These are phyloP conservation scores for Thalassarche chlororhynchos DNA, from an alignment of 2,113 vertebrate genomes.

Conservation along the genomic window DNA sequence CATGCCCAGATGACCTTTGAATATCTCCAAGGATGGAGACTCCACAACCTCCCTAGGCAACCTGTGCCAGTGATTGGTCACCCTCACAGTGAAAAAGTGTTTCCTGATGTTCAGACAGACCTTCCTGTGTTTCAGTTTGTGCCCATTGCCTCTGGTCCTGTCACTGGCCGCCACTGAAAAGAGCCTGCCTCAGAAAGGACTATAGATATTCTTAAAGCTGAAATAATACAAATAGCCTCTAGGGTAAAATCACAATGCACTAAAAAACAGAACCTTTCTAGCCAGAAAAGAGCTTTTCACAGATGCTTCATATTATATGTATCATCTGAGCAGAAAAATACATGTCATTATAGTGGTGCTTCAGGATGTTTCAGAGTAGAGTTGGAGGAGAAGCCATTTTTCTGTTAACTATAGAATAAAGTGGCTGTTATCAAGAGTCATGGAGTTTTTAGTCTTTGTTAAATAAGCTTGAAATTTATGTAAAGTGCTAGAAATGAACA, in stretches of 20 bases:
- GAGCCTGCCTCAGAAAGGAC: neutral
- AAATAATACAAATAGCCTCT: neutral
- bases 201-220: neutral
- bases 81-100: neutral
- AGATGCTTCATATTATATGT: neutral
- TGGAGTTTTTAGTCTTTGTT: neutral
- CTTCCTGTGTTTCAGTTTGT: neutral
- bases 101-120: neutral
- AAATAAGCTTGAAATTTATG: neutral
- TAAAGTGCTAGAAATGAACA: neutral
- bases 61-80: neutral
- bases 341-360: neutral
- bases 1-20: neutral
- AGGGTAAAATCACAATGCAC: neutral
- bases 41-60: neutral
- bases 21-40: neutral
- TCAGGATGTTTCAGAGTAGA: neutral
- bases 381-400: neutral
- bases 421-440: neutral
- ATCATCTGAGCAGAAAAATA: neutral
- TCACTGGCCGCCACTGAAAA: neutral
- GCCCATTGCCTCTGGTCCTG: neutral
- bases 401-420: neutral
- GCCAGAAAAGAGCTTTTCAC: neutral
- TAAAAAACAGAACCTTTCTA: neutral